Evolutionary conservation across 53 echinoderm and acorn worm species (phyloP).

Genomic region (Zoroaster sp.): DNA sequence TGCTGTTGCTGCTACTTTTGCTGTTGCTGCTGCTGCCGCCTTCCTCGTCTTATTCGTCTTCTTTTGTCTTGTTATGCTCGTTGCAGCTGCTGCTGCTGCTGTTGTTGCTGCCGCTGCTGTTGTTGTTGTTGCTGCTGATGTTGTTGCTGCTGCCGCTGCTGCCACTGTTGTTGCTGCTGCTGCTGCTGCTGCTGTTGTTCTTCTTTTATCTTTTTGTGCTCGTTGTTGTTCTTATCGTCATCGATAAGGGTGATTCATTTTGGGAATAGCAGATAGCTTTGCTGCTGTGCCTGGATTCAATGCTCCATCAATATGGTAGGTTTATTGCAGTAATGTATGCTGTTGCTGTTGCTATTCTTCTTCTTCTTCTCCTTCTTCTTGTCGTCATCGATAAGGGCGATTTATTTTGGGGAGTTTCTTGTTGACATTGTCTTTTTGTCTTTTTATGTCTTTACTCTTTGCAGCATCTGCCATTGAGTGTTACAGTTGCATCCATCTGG

Average conservation of each 20-base stretch:
- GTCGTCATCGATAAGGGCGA: background rate
- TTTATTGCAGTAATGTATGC: background rate
- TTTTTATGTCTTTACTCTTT: background rate
- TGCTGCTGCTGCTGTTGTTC: background rate
- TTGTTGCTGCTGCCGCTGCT: too few species aligned
- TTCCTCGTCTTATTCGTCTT: too few species aligned
- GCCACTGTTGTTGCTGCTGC: too few species aligned
- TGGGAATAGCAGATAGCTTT: background rate
- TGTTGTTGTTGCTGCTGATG: too few species aligned
- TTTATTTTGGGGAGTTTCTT: background rate
- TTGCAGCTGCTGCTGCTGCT: too few species aligned
- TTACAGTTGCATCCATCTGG: slow-evolving; percentile 20
- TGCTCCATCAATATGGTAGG: background rate
- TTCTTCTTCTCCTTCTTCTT: background rate
- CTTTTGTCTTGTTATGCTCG: too few species aligned
- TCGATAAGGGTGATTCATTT: background rate
- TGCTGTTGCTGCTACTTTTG: too few species aligned
- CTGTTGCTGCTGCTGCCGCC: too few species aligned
- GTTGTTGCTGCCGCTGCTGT: too few species aligned
- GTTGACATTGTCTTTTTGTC: background rate
- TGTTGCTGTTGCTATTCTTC: background rate
- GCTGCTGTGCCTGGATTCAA: background rate
- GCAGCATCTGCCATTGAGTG: slow-evolving; percentile 4
- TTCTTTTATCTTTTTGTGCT: too few species aligned
- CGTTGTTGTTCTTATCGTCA: background rate